Evolutionary conservation across 1,140 invertebrate species (phyloP), one percentile per base, ranked within the genome.

Genomic region (Euwallacea fornicatus): DNA sequence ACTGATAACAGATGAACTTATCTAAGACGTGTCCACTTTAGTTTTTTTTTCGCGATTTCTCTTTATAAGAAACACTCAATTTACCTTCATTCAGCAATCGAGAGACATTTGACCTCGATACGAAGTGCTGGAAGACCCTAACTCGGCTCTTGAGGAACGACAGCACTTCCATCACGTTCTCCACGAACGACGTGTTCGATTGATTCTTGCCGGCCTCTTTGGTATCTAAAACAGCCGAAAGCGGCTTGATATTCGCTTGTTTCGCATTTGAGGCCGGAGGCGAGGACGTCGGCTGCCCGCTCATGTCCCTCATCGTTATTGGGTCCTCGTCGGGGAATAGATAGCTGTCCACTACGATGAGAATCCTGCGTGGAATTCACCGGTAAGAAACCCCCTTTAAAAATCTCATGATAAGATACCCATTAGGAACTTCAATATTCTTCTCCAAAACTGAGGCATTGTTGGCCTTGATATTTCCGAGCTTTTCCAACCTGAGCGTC

Each of bases 61-160:
- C 21, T 33, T 33, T 33, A 33, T 33, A 33, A 33, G 21, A 4
- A 33, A 33, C 21, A 33, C 21, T 33, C 21, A 58, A 66, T 46
- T 66, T 76, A 86, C 84, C 84, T 76, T 87, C 84, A 69, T 79
- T 78, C n/a, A 88, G 82, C 64, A 84, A 80, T 71, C 83, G 81
- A 46, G 86, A 86, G 9, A 88, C 84, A 78, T 88, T 87, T 44
- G 86, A 86, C 74, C 85, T 83, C 6, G 83, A 83, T 55, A 88
- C 81, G 72, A 88, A 87, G 76, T 87, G 86, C 69, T 87, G 85
- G 78, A 88, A 88, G n/a, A 88, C 87, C 71, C 86, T 83, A 44
- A 86, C 87, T 43, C 87, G 86, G 43, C 84, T 85, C 77, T 87
- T 87, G 68, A 88, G 83, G 76, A 85, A 85, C 67, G 82, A 84